Conservation (phyloP, 2,888 invertebrate genomes). For the Idaea straminata region DNA sequence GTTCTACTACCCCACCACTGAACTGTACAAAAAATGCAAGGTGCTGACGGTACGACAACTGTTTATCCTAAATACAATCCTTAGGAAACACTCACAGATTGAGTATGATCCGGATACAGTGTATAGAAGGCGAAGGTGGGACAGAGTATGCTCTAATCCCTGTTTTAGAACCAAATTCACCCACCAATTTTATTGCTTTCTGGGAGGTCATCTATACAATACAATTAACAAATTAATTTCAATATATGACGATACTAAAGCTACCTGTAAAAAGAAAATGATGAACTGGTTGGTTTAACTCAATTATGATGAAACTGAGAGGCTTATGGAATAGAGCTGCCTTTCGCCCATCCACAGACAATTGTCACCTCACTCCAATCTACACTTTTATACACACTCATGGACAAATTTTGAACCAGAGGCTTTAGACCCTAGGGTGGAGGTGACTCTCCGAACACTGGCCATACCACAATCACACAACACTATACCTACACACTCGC, state of each 20-base stretch:
- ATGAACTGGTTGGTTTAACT: background rate
- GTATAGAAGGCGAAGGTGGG: background rate
- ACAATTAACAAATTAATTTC: background rate
- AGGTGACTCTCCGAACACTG: no score
- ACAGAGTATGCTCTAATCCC: background rate
- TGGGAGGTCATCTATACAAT: background rate
- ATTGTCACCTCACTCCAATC: no score
- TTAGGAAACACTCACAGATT: background rate
- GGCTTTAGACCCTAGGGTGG: no score
- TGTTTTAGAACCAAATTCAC: background rate
- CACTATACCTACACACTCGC: no score
- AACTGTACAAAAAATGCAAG: constrained; percentile 4
- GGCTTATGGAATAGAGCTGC: background rate
- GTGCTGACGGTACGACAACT: constrained; percentile 10
- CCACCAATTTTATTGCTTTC: background rate
- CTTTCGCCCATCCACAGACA: no score
- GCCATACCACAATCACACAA: no score
- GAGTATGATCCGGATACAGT: background rate
- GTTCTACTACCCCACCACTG: constrained; percentile 1
- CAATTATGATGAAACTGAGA: background rate
- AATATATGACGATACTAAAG: background rate
- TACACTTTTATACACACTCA: no score
- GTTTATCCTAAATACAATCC: constrained; percentile 2
- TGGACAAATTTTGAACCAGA: no score
- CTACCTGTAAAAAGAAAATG: background rate